Base-by-base conservation (phyloP, 1,140 invertebrate species). In the Zelostemma sp. region DNA sequence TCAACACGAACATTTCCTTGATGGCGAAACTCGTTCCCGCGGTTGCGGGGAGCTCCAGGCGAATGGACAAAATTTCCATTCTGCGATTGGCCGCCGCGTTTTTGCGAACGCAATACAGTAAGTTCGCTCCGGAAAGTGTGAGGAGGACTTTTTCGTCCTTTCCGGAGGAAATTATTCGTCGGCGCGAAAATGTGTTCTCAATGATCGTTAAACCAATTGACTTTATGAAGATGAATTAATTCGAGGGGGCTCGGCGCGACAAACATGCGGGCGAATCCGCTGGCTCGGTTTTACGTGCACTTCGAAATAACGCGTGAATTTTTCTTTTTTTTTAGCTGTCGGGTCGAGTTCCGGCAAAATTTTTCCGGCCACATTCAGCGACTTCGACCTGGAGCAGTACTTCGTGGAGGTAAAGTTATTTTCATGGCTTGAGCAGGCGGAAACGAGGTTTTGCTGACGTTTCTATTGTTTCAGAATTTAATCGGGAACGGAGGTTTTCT, bases 21-120 rank as follows among this genome's bases (percentile, higher is more conserved):
- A 86, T 98, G 73, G 92, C 94, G 0, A 86, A 88, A 6, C 87
- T 97, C 68, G 91, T 97, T 19, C 95, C 95, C 0, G 91, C 93
- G 72, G 92, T 95, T 28, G 89, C 92, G 6, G 90, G 89, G 74
- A 92, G 94, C 61, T 87, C 91, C 0, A 91, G 93, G 68, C 90
- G 91, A 68, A 88, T 96, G 70, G 95, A 97, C 86, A 97, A 97
- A 83, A 95, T 95, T 8, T 95, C 93, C 14, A 91, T 97, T 1
- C 86, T 98, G 5, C 86, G 95, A 45, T 89, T 97, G 49, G 90
- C 94, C 15, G 90, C 94, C 17, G 91, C 94, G 51, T 93, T 91
- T 75, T 80, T 96, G 11, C 83, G 91, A 54, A 85, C 89, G 21
- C 83, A 89, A 69, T 88, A 89, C 74, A 87, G 90, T 92, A 83